A percentile compares a stretch with the other conserved stretches of the same genome.
Evolutionary conservation across 1,140 invertebrate genomes (phyloP).

Genomic region (Aphis craccivora): DNA sequence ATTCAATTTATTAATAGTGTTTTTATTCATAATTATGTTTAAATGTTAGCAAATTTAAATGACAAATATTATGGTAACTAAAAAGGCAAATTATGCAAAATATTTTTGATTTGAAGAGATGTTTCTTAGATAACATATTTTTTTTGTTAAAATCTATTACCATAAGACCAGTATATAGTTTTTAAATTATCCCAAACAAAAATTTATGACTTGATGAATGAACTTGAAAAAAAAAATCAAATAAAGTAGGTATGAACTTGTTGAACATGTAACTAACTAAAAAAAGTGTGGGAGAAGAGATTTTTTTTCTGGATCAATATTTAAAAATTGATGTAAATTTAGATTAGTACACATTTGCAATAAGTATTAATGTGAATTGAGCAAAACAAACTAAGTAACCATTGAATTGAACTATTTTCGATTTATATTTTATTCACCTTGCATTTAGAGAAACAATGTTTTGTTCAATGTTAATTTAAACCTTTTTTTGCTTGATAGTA

Average conservation of each 20-base stretch:
- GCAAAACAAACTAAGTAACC: slow-evolving; percentile 23
- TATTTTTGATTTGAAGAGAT: slow-evolving; percentile 39
- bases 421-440: not conserved
- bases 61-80: slow-evolving; percentile 55
- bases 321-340: not conserved
- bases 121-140: not conserved
- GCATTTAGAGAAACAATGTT: not conserved
- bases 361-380: not conserved
- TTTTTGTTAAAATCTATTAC: not conserved
- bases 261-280: not conserved
- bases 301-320: not conserved
- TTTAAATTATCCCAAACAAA: not conserved
- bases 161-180: not conserved
- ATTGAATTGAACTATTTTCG: not conserved
- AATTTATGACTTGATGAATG: not conserved
- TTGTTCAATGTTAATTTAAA: not conserved
- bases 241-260: not conserved
- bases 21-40: not conserved
- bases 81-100: slow-evolving; percentile 18
- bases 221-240: not conserved
- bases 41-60: not conserved
- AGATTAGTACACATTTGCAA: not conserved
- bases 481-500: not conserved
- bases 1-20: not conserved
- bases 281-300: not conserved